Evolutionary conservation across 1,140 invertebrate genomes (phyloP).

Genomic region (Bombus sibiricus): DNA sequence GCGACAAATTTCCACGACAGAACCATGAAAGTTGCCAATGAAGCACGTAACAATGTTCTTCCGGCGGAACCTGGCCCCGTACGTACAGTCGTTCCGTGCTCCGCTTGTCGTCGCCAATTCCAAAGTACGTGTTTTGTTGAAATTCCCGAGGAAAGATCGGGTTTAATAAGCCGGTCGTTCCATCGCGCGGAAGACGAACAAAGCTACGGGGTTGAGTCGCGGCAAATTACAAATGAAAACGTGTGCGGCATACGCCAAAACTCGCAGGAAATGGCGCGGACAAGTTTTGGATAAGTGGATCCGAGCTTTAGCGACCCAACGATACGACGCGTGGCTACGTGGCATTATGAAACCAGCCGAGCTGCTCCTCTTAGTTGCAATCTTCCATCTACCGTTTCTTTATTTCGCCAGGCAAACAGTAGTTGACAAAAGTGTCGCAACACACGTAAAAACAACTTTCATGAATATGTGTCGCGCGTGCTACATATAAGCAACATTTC

Average conservation of each 20-base stretch:
- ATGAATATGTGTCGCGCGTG: too few relatives aligned
- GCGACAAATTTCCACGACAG: neutral
- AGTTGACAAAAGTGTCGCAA: neutral
- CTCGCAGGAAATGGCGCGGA: neutral
- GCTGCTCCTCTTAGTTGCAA: neutral
- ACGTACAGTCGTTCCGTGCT: too few relatives aligned
- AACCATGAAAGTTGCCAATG: constrained; percentile 12
- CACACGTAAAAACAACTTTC: too few relatives aligned
- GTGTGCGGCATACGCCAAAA: neutral
- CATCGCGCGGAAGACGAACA: neutral
- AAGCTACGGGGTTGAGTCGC: neutral
- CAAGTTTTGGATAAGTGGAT: constrained; percentile 34
- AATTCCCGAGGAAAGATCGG: neutral
- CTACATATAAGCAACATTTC: too few relatives aligned
- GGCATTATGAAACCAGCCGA: neutral
- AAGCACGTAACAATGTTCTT: neutral
- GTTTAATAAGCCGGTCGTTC: constrained; percentile 30
- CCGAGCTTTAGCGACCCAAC: neutral
- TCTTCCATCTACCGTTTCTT: neutral
- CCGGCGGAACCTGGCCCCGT: neutral
- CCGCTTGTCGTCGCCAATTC: neutral
- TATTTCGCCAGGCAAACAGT: too few relatives aligned
- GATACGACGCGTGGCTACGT: neutral
- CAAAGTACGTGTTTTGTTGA: neutral
- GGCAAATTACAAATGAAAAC: constrained; percentile 34